Conservation (phyloP, 2,797 vertebrate genomes). For the Anguilla obscura region DNA sequence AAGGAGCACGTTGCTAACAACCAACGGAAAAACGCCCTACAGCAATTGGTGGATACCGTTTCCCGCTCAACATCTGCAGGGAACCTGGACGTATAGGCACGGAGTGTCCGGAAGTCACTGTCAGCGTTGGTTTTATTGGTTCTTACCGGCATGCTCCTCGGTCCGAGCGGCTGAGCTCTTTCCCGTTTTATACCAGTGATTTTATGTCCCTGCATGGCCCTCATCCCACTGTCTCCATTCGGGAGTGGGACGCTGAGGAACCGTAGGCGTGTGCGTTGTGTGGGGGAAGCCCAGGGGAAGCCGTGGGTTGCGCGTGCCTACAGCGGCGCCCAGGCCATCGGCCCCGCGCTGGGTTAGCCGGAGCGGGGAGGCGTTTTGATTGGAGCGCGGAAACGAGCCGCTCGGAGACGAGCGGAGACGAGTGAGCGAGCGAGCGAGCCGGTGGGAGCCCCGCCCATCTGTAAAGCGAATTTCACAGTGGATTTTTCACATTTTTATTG, state of each 20-base stretch:
- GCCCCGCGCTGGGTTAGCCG: background rate
- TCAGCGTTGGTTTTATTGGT: background rate
- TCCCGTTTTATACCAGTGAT: background rate
- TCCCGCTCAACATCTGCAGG: background rate
- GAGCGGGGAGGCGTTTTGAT: background rate
- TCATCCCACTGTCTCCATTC: background rate
- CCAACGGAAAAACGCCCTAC: background rate
- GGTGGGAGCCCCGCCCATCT: background rate
- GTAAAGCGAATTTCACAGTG: slow-evolving; percentile 10
- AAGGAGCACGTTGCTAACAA: background rate
- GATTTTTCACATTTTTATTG: slow-evolving; percentile 8
- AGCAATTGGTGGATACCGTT: background rate
- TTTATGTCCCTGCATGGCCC: background rate
- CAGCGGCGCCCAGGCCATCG: no score
- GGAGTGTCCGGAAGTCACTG: background rate
- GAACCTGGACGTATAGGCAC: background rate
- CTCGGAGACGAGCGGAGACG: no score
- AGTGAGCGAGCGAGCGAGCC: no score
- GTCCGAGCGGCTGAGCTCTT: background rate
- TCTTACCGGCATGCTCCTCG: background rate
- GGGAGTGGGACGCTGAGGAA: background rate
- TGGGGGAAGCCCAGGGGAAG: background rate
- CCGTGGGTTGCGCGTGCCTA: background rate
- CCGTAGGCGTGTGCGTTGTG: background rate
- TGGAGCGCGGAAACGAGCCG: background rate